These are phyloP conservation scores for Hystrix cristata DNA, from an alignment of 2,113 vertebrate species.

Conservation along the genomic window DNA sequence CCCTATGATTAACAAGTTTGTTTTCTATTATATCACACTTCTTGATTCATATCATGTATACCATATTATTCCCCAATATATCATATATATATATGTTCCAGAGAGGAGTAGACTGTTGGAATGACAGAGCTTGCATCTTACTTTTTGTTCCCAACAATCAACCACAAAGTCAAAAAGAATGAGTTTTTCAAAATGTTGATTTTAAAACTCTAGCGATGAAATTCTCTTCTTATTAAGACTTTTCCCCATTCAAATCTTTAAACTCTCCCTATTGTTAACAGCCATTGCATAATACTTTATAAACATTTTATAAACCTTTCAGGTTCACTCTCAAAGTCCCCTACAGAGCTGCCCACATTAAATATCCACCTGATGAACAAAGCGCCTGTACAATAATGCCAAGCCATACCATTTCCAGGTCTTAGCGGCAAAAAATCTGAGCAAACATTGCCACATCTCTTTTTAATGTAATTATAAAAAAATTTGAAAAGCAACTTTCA, in stretches of 20 bases:
- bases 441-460: neutral
- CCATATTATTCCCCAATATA: neutral
- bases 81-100: neutral
- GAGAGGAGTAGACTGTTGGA: neutral
- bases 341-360: neutral
- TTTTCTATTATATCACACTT: neutral
- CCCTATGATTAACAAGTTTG: neutral
- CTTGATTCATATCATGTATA: neutral
- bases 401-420: neutral
- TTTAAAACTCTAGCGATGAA: neutral
- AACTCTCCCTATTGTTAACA: neutral
- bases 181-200: neutral
- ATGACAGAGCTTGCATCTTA: neutral
- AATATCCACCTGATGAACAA: neutral
- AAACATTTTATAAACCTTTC: neutral
- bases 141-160: neutral
- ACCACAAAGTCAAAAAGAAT: neutral
- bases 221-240: neutral
- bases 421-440: neutral
- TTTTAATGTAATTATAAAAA: neutral
- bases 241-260: neutral
- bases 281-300: neutral
- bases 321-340: neutral
- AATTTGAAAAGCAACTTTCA: neutral
- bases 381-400: fast-evolving